Conservation (phyloP, 1,140 invertebrate genomes). For the Vanessa atalanta region DNA sequence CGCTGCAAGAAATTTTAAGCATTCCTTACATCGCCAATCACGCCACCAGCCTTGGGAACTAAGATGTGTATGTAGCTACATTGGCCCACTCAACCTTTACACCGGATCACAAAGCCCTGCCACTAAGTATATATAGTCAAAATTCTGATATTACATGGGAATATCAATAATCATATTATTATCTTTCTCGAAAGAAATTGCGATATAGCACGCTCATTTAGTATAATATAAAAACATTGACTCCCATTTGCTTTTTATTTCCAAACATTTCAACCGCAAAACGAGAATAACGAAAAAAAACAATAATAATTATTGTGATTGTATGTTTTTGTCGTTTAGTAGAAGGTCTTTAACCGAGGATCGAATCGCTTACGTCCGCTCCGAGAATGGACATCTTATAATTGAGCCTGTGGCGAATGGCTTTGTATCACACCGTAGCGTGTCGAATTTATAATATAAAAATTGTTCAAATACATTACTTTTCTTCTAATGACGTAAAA, state of each 20-base stretch:
- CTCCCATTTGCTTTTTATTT: neutral
- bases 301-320: slow-evolving; percentile 36
- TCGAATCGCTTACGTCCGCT: slow-evolving; percentile 56
- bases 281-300: slow-evolving; percentile 11
- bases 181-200: too few relatives aligned
- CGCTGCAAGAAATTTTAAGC: too few relatives aligned
- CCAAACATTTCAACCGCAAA: slow-evolving; percentile 8
- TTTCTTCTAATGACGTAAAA: too few relatives aligned
- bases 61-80: too few relatives aligned
- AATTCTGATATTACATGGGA: too few relatives aligned
- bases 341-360: slow-evolving; percentile 61
- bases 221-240: neutral
- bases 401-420: slow-evolving; percentile 48
- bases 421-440: slow-evolving; percentile 46
- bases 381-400: slow-evolving; percentile 48
- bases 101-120: too few relatives aligned
- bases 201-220: neutral
- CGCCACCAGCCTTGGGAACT: too few relatives aligned
- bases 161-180: too few relatives aligned
- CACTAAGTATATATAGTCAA: too few relatives aligned
- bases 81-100: too few relatives aligned
- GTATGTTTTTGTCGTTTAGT: slow-evolving; percentile 38
- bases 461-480: neutral
- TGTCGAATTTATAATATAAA: neutral
- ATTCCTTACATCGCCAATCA: too few relatives aligned